Evolutionary conservation across 2,113 vertebrate genomes (phyloP), one percentile per base, ranked within the genome.

Genomic region (Toxotes jaculatrix): DNA sequence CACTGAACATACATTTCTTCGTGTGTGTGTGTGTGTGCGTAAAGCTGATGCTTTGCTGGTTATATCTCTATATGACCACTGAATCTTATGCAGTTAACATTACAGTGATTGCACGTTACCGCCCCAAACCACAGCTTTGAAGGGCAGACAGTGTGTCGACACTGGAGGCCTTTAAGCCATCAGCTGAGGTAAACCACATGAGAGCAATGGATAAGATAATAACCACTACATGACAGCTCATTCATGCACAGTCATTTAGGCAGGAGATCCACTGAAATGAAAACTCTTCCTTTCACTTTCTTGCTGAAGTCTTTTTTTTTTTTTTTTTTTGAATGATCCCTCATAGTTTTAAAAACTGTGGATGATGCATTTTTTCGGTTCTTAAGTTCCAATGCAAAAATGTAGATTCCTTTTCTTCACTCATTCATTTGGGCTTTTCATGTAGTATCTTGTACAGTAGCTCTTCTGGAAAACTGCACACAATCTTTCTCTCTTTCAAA

Each of bases 111-210:
- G 73, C 4, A 34, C 21, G 40, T 53, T 31, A 4, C 5, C 2
- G 7, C 31, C 68, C 10, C 16, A 40, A 23, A 67, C 77, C 77
- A n/a, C 49, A 32, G 47, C 49, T 77, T 11, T 77, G n/a, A 68
- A 76, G 42, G 61, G 53, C 65, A 34, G 66, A 60, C 59, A 17
- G 3, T 4, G 62, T 19, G 75, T 51, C 32, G 40, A 47, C 74
- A 57, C 13, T 7, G 64, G 40, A 61, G 4, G 56, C 69, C 55
- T 68, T 45, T 13, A 23, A 34, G 13, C 43, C 5, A 3, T 42
- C 47, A 5, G 47, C 71, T 51, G 57, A 73, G 57, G 55, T 74
- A 40, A 71, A 88, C 55, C 23, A 0, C 53, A 42, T 14, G 1
- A 43, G 57, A 78, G 2, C 31, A 17, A 17, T 11, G 12, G 21